Base-by-base conservation (phyloP, 2,888 invertebrate species). In the Philopedon plagiatum region DNA sequence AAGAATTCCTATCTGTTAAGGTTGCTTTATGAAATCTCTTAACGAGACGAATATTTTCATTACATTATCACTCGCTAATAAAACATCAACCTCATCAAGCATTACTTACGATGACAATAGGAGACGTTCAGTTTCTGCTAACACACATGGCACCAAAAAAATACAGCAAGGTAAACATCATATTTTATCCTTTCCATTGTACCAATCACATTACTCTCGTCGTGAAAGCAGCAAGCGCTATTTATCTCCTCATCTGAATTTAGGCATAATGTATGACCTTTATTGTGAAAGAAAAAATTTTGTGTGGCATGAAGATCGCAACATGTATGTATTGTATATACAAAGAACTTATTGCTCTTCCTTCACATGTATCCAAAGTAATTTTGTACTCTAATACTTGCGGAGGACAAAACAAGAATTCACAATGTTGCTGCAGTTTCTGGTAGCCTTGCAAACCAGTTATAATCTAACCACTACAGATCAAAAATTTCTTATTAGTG, bases 181-280 rank as follows among this genome's bases (percentile, higher is more conserved):
- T 21, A 75, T 75, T 11, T 44, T 11, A 23, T 73, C 69, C 13
- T 73, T 75, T 51, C 75, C 70, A 5, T 4, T 62, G 7, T 64
- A 73, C 57, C 57, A 73, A 46, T 62, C 62, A 19, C 69, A 66
- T 18, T 73, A 66, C 57, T 66, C 70, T 7, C 26, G 70, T 56
- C 51, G 66, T n/a, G 32, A 19, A 60, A 21, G 26, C 26, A 13
- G 26, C 8, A 21, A 39, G 26, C 13, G 71, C 65, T 34, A 46
- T 49, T 26, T 8, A 60, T 9, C 41, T 23, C 34, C 72, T 60
- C 51, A 72, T 72, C 13, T 41, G 41, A 21, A 29, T 34, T 11
- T 54, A 64, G 46, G 69, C 69, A 57, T 62, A 71, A 44, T 63
- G 62, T 9, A 41, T 67, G 32, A 69, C 32, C 75, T 65, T n/a